Evolutionary conservation across 30 jellyfish, hydroid and myxozoan genomes (phyloP).

Genomic region (Turritopsis dohrnii): DNA sequence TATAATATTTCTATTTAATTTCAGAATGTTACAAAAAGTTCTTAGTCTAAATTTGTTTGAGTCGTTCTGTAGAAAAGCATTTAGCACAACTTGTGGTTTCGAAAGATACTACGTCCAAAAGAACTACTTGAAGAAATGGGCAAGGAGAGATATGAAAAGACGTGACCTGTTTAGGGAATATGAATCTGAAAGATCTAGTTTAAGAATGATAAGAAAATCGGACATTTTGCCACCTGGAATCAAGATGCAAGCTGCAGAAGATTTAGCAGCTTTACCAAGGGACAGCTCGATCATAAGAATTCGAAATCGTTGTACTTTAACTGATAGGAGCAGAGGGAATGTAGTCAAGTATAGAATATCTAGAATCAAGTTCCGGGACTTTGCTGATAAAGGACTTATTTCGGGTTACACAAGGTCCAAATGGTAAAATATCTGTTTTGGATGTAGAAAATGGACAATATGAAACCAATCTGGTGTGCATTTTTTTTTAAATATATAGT

Average conservation of each 20-base stretch:
- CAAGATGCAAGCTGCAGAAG: slow-evolving; percentile 84
- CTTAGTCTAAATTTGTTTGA: not conserved
- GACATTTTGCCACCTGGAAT: slow-evolving; percentile 69
- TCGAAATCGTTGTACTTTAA: slow-evolving; percentile 79
- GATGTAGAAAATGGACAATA: too few species aligned
- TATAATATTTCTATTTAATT: too few species aligned
- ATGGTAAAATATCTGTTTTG: slow-evolving; percentile 38
- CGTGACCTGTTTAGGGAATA: slow-evolving; percentile 67
- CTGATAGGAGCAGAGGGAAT: slow-evolving; percentile 75
- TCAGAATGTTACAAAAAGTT: not conserved
- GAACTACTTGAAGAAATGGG: slow-evolving; percentile 84
- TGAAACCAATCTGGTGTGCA: not conserved
- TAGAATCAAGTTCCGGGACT: slow-evolving; percentile 77
- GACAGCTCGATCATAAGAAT: slow-evolving; percentile 72
- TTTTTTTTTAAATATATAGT: too few species aligned
- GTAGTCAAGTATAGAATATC: slow-evolving; percentile 76
- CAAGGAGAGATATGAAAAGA: slow-evolving; percentile 91
- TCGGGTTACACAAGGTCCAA: slow-evolving; percentile 78
- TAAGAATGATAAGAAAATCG: slow-evolving; percentile 60
- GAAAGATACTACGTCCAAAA: slow-evolving; percentile 58
- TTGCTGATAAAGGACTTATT: slow-evolving; percentile 85
- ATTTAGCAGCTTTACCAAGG: slow-evolving; percentile 52
- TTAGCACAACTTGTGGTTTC: slow-evolving; percentile 35
- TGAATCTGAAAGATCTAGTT: slow-evolving; percentile 63
- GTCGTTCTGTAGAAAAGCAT: not conserved